Percentiles rank a stretch among this genome's conserved stretches.
phyloP scores from a whole-genome alignment of 2,888 invertebrate species.

The Venusia cambrica region DNA sequence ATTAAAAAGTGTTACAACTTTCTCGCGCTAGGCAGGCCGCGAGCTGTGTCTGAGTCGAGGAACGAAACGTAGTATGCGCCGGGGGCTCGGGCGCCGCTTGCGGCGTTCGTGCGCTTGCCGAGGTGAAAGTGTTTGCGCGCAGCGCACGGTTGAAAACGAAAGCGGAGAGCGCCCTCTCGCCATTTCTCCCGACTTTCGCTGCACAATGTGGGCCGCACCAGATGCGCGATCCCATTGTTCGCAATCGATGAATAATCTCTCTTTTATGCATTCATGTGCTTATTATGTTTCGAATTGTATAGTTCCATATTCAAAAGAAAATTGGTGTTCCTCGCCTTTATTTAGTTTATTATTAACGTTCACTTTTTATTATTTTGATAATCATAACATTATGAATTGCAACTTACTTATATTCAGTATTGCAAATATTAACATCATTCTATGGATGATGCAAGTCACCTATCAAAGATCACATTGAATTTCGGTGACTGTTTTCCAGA shows the following conservation, averaged over 20 bases:
- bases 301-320: background rate
- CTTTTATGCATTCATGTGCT: slow-evolving; percentile 36
- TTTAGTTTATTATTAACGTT: no score
- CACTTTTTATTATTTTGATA: no score
- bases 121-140: slow-evolving; percentile 76
- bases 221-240: slow-evolving; percentile 72
- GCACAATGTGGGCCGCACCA: slow-evolving; percentile 71
- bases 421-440: no score
- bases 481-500: no score
- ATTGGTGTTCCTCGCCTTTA: no score
- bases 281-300: slow-evolving; percentile 21
- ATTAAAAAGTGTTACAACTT: slow-evolving; percentile 80
- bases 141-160: slow-evolving; percentile 76
- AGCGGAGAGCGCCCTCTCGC: slow-evolving; percentile 79
- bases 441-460: no score
- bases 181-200: slow-evolving; percentile 81
- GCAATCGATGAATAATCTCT: slow-evolving; percentile 41
- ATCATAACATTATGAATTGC: no score
- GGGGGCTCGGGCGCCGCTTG: slow-evolving; percentile 60
- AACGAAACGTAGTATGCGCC: slow-evolving; percentile 64
- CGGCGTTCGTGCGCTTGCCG: slow-evolving; percentile 60
- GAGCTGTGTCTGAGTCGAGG: no score
- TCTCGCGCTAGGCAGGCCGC: slow-evolving; percentile 59
- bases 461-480: no score
- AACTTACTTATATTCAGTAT: no score